phyloP scores from a whole-genome alignment of 2,113 vertebrate genomes.

The Falco punctatus region DNA sequence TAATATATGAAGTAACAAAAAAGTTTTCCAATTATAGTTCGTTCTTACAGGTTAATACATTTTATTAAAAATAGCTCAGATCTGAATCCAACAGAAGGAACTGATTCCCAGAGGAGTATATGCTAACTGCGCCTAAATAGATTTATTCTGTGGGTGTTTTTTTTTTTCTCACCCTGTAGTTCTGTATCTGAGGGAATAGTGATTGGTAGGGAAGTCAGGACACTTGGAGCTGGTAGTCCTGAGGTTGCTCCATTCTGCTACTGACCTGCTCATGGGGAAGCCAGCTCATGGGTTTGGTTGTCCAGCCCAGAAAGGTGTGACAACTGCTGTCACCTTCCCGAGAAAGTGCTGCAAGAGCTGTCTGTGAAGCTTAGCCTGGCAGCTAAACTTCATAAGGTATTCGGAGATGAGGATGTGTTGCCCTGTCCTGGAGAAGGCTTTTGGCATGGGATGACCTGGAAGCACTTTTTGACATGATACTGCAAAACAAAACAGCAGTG shows the following conservation, averaged over 20 bases:
- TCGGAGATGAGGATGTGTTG: not conserved
- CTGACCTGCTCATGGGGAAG: not conserved
- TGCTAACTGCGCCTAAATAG: not conserved
- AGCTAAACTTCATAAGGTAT: not conserved
- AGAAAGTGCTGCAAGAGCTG: not conserved
- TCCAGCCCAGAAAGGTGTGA: not conserved
- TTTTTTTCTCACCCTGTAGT: not conserved
- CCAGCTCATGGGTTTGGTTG: not conserved
- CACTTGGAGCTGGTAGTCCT: not conserved
- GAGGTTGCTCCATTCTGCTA: not conserved
- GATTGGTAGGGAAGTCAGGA: not conserved
- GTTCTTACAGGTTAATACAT: constrained; percentile 12
- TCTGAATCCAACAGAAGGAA: constrained; percentile 19
- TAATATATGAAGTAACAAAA: not conserved
- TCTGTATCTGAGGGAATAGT: not conserved
- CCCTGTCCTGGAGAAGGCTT: not conserved
- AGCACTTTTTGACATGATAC: not conserved
- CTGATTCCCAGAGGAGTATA: not conserved
- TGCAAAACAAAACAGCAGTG: not conserved
- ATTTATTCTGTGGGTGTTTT: not conserved
- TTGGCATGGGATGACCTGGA: not conserved
- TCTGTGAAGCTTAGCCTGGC: not conserved
- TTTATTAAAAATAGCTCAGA: constrained; percentile 52
- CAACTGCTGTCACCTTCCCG: not conserved
- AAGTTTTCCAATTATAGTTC: constrained; percentile 44